These are phyloP conservation scores for Stegastes partitus DNA, from an alignment of 2,113 vertebrate genomes.

Conservation along the genomic window DNA sequence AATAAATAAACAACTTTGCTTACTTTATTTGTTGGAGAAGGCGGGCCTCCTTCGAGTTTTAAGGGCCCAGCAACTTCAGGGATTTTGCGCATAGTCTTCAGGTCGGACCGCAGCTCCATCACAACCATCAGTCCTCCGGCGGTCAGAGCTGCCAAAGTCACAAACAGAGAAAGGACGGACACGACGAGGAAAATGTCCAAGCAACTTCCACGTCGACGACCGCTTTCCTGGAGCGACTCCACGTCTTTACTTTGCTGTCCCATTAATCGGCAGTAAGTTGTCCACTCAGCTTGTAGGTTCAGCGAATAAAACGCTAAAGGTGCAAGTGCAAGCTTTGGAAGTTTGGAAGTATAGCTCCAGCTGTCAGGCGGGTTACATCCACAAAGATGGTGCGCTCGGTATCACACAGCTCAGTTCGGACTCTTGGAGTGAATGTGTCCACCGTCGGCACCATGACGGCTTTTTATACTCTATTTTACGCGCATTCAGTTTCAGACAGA, in stretches of 20 bases:
- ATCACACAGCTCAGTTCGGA: background rate
- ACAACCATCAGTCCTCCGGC: constrained; percentile 34
- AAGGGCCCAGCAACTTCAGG: accelerated
- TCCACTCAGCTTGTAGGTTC: background rate
- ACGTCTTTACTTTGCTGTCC: constrained; percentile 45
- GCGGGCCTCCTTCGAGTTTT: accelerated
- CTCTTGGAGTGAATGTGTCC: background rate
- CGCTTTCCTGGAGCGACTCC: constrained; percentile 64
- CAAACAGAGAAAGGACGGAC: constrained; percentile 69
- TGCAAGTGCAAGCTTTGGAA: background rate
- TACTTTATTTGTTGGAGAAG: constrained; percentile 52
- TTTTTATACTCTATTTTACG: constrained; percentile 33
- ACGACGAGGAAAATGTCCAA: constrained; percentile 69
- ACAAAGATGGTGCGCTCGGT: constrained; percentile 6
- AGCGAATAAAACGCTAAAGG: background rate
- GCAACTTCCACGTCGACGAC: constrained; percentile 38
- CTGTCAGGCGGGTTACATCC: background rate
- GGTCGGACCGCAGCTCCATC: constrained; percentile 4
- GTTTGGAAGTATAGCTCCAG: constrained; percentile 14
- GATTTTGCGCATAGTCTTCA: accelerated
- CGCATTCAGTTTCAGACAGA: constrained; percentile 30
- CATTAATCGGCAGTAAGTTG: background rate
- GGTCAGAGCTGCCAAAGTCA: constrained; percentile 29
- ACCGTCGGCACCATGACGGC: background rate
- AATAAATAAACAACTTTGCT: background rate